Conservation (phyloP, 2,888 invertebrate genomes). For the Petrophora chlorosata region DNA sequence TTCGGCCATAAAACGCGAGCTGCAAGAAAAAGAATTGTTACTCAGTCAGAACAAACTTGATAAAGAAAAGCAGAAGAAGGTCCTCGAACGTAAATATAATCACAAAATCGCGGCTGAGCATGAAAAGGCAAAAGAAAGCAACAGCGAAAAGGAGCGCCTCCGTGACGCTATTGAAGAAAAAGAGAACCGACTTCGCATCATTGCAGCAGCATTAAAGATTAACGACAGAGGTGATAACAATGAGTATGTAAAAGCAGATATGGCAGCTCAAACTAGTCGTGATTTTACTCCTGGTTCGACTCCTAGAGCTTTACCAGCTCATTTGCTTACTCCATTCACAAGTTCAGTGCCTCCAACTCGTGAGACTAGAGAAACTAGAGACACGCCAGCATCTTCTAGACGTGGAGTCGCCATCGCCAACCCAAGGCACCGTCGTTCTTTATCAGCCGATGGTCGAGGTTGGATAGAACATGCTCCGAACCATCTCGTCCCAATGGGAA, state of each 20-base stretch:
- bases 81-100: conserved; percentile 83
- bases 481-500: conserved; percentile 92
- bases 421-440: conserved; percentile 90
- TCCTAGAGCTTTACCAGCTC: conserved; percentile 73
- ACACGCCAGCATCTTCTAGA: conserved; percentile 66
- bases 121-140: conserved; percentile 89
- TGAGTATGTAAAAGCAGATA: conserved; percentile 54
- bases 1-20: conserved; percentile 83
- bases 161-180: conserved; percentile 70
- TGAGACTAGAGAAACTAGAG: conserved; percentile 43
- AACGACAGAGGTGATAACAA: conserved; percentile 61
- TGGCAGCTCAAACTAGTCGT: conserved; percentile 66
- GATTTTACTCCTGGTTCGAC: conserved; percentile 76
- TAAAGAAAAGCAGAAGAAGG: conserved; percentile 85
- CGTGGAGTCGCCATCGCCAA: conserved; percentile 88
- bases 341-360: conserved; percentile 57
- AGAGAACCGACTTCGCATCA: conserved; percentile 73
- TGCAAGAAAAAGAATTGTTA: conserved; percentile 86
- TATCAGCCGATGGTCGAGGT: conserved; percentile 88
- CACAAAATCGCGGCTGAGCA: conserved; percentile 88
- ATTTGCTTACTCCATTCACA: conserved; percentile 69
- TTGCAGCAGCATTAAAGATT: conserved; percentile 64
- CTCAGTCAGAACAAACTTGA: conserved; percentile 86
- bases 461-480: conserved; percentile 96
- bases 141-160: conserved; percentile 64